Evolutionary conservation across 2,113 vertebrate species (phyloP), one percentile per base, ranked within the genome.

Genomic region (Pelecanoides urinatrix): DNA sequence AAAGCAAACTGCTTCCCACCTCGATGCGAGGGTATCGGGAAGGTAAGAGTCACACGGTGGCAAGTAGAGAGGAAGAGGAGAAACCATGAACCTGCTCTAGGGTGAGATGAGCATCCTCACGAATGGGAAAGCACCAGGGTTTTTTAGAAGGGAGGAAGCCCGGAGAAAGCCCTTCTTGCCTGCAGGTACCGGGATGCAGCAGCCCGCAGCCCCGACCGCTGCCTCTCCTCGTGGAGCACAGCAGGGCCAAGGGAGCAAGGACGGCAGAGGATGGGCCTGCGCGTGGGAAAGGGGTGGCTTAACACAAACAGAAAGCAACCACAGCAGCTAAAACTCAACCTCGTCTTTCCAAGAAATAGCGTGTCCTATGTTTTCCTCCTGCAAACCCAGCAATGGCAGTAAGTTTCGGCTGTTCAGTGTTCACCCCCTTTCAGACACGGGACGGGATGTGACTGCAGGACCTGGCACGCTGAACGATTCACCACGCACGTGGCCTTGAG

Each of bases 401-500:
- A n/a, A 50, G 34, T 11, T 71, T 14, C 22, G 53, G 44, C 58
- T 47, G 38, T 50, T 63, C 3, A 6, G 34, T 19, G 16, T 29
- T 36, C 10, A 10, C 18, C 56, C n/a, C 16, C 22, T 23, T 47
- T 55, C 76, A 82, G 65, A 52, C 7, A 4, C 1, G 2, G 70
- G 29, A 27, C 3, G 18, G 49, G 68, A 65, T 32, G 36, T 7
- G 36, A 34, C 65, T 22, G 61, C 56, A 55, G 62, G 56, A 50
- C 32, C 52, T 29, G 80, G 58, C 34, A 38, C 13, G 5, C 19
- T 8, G 49, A 56, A 15, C 0, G 2, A 16, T 18, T 40, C 89
- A 61, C 56, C 53, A 22, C 4, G 10, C 81, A 50, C 0, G 0
- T 7, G 40, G 73, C 55, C 68, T 13, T 3, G 42, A 63, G 71